Base-by-base conservation (phyloP, 2,888 invertebrate genomes). In the Trichopoda pennipes region DNA sequence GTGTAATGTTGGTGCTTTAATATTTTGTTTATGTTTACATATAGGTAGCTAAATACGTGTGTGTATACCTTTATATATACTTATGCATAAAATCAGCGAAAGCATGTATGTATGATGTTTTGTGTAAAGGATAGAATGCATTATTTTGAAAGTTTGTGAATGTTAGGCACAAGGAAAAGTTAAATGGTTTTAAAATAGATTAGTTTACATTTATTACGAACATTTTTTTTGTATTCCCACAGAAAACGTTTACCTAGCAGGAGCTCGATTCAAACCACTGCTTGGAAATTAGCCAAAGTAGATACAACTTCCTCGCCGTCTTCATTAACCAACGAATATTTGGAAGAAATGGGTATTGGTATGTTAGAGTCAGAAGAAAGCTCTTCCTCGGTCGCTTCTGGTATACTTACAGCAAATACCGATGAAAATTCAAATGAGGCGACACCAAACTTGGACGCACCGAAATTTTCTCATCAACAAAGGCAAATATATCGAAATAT, bases 331-430 rank as follows among this genome's bases (percentile, higher is more conserved):
- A 83, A 80, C 53, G 84, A 84, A 32, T 75, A 81, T 70, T 86
- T 90, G 35, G 88, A 92, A 84, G 94, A 94, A 85, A 93, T 93
- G 92, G 94, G 94, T 56, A 92, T 94, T 21, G 92, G 93, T 23
- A 92, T 93, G 91, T 88, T 94, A 63, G 93, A 92, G 68, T 92
- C 92, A 14, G 93, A 93, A 81, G 92, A 92, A 79, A 89, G 90
- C 64, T 90, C 90, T 14, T 91, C 91, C 0, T 90, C 90, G 0
- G 86, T 85, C 8, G 84, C 87, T 17, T 87, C 89, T 0, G 88
- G 88, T 10, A 87, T 89, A 55, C 87, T 87, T 1, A 76, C 89
- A 32, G 87, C 87, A 7, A 87, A 87, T 56, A 85, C 86, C 68
- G 90, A 90, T 74, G 90, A 90, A 77, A 90, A 90, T 79, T 90